phyloP scores from a whole-genome alignment of 2,113 vertebrate species.

The Corvus hawaiiensis region DNA sequence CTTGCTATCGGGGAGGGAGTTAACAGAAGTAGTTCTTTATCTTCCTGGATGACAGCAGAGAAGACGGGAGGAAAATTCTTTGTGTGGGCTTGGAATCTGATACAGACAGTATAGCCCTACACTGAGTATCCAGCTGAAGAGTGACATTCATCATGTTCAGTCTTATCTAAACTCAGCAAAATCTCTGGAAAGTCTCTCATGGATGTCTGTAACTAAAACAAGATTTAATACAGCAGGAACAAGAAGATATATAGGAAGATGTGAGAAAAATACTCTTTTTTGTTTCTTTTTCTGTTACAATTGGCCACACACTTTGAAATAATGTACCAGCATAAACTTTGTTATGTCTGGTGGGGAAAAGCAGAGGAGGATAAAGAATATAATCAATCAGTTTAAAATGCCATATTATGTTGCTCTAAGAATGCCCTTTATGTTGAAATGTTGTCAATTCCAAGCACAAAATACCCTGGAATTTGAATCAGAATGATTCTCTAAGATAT shows the following conservation, averaged over 20 bases:
- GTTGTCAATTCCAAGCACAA: slow-evolving; percentile 1
- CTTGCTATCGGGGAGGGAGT: neutral
- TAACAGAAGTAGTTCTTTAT: neutral
- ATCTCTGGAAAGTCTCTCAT: neutral
- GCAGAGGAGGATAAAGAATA: neutral
- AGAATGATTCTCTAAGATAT: neutral
- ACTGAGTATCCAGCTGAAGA: neutral
- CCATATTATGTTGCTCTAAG: neutral
- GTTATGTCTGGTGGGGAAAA: neutral
- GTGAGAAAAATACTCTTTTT: neutral
- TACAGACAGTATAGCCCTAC: neutral
- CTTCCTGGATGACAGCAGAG: neutral
- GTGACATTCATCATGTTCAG: slow-evolving; percentile 9
- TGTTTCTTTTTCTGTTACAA: neutral
- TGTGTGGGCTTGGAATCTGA: neutral
- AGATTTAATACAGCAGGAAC: neutral
- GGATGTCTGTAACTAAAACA: neutral
- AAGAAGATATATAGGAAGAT: neutral
- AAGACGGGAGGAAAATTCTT: neutral
- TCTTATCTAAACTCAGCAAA: slow-evolving; percentile 19
- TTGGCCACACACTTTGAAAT: neutral
- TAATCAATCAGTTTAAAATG: neutral
- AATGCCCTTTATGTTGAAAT: neutral
- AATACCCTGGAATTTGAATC: slow-evolving; percentile 6
- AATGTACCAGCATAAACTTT: neutral